Evolutionary conservation across 2,797 vertebrate genomes (phyloP), one percentile per base, ranked within the genome.

Genomic region (Sebastes iracundus): DNA sequence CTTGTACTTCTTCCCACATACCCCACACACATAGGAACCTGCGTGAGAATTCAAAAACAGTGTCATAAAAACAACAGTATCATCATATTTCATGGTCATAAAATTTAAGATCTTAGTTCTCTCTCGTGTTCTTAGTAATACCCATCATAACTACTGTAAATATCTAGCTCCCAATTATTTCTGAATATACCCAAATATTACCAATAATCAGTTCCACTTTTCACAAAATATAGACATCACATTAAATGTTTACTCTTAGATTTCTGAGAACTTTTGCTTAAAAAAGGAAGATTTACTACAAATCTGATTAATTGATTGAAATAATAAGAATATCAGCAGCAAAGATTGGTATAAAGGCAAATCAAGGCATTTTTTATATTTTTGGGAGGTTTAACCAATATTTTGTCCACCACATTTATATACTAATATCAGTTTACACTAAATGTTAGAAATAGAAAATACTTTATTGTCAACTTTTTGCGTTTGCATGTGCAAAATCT

Each of bases 1-100:
- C 89, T 99, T 99, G 96, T 99, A 99, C 87, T 99, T 99, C 95
- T 99, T 99, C 77, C 98, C 97, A 83, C 98, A 99, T 70, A 99
- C 97, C 53, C 97, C 97, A 79, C 98, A 99, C 72, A 99, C 97
- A 5, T 99, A 99, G 72, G 98, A 99, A 71, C 98, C 98, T 99
- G 95, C 61, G 94, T 86, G 82, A 94, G 53, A 94, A 90, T 81
- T 90, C 14, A 93, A 83, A 90, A 90, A 80, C 3, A 60, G 10
- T 7, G 53, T 80, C 25, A 78, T 30, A 23, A 73, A 82, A 58
- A 67, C n/a, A 82, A 68, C 11, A 22, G 11, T 23, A 61, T 61
- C 2, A 68, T 53, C 20, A 72, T 10, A 74, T 61, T 38, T 62
- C 4, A 70, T 5, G 3, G 12, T 16, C 14, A 28, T 14, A 25